Percentiles rank a stretch among this genome's conserved stretches.
phyloP scores from a whole-genome alignment of 2,797 vertebrate genomes.

The Naso thynnoides region DNA sequence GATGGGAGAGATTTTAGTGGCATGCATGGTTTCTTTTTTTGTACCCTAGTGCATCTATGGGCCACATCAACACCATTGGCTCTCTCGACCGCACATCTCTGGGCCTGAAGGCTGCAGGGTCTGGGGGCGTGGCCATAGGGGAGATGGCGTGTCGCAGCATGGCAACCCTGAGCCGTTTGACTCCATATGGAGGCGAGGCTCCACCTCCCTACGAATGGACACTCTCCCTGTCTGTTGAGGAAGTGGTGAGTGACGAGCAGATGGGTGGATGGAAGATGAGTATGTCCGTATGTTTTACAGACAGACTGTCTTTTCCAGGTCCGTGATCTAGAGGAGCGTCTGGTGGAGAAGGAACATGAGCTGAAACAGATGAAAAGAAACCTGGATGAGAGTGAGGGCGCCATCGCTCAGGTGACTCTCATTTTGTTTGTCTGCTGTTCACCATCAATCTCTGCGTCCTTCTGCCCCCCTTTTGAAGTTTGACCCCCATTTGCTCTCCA shows the following conservation, averaged over 20 bases:
- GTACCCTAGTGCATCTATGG: slow-evolving; percentile 91
- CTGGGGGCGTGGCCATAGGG: slow-evolving; percentile 77
- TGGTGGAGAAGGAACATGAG: slow-evolving; percentile 92
- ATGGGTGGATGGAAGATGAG: slow-evolving; percentile 11
- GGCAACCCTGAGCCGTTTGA: slow-evolving; percentile 89
- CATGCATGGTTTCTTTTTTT: slow-evolving; percentile 7
- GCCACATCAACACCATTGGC: slow-evolving; percentile 96
- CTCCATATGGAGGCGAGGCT: slow-evolving; percentile 87
- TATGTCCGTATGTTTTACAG: slow-evolving; percentile 9
- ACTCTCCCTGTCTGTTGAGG: slow-evolving; percentile 91
- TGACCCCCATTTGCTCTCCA: slow-evolving; percentile 18
- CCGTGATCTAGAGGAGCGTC: slow-evolving; percentile 91
- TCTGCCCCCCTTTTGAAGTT: slow-evolving; percentile 18
- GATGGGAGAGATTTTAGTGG: slow-evolving; percentile 27
- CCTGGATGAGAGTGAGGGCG: slow-evolving; percentile 90
- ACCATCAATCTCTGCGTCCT: background rate
- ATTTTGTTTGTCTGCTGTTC: background rate
- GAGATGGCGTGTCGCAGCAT: slow-evolving; percentile 90
- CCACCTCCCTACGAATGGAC: slow-evolving; percentile 93
- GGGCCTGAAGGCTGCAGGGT: slow-evolving; percentile 74
- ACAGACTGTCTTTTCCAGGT: slow-evolving; percentile 63
- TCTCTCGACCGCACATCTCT: slow-evolving; percentile 89
- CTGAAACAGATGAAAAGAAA: slow-evolving; percentile 93
- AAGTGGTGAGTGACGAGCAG: slow-evolving; percentile 80
- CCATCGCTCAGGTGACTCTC: slow-evolving; percentile 91